Evolutionary conservation across 1,140 invertebrate genomes (phyloP).

Genomic region (Cataglyphis hispanica): DNA sequence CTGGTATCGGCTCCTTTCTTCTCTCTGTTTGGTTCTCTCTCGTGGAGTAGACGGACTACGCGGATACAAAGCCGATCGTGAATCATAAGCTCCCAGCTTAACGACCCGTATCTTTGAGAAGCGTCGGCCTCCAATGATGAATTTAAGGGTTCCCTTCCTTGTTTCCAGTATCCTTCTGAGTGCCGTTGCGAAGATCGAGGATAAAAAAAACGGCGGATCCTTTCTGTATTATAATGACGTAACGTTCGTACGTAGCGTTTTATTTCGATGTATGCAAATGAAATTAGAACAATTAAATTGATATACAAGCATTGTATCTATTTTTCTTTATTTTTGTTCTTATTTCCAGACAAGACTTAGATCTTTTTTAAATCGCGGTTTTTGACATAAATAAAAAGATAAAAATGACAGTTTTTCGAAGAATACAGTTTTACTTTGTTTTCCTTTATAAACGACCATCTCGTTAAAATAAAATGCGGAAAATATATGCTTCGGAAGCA

Average conservation of each 20-base stretch:
- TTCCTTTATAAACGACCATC: neutral
- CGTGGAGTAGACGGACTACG: slow-evolving; percentile 23
- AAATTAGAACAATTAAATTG: slow-evolving; percentile 13
- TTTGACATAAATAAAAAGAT: neutral
- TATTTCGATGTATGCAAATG: slow-evolving; percentile 15
- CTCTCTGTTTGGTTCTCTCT: slow-evolving; percentile 28
- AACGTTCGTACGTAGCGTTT: neutral
- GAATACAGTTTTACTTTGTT: neutral
- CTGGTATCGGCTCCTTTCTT: slow-evolving; percentile 42
- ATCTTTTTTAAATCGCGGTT: neutral
- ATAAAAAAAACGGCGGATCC: slow-evolving; percentile 1
- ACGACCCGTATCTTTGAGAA: slow-evolving; percentile 74
- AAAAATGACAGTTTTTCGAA: neutral
- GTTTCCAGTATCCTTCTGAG: slow-evolving; percentile 12
- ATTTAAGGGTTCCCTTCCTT: slow-evolving; percentile 64
- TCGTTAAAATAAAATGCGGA: slow-evolving; percentile 44
- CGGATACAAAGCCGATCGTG: slow-evolving; percentile 76
- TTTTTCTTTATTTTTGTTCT: neutral
- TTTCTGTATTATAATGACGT: slow-evolving; percentile 14
- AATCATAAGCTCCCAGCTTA: slow-evolving; percentile 79
- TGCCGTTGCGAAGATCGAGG: slow-evolving; percentile 13
- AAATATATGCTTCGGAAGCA: slow-evolving; percentile 20
- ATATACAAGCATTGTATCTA: neutral
- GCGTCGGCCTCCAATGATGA: slow-evolving; percentile 67
- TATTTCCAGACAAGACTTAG: neutral